These are phyloP conservation scores for Leptinotarsa undecemlineata DNA, from an alignment of 1,140 invertebrate species.

Conservation along the genomic window DNA sequence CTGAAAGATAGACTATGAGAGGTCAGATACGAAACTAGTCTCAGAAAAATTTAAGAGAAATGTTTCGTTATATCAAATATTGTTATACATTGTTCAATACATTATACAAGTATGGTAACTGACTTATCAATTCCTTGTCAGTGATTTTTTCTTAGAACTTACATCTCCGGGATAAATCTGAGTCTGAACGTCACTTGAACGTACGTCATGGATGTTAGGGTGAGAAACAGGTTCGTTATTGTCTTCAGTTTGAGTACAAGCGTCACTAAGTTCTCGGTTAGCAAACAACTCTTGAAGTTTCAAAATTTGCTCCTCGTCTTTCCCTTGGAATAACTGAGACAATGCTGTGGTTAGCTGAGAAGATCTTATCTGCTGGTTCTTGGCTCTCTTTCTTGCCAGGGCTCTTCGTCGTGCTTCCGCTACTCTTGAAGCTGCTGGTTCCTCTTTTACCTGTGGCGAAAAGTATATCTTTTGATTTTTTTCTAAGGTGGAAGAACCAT, in stretches of 20 bases:
- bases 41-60: too few relatives aligned
- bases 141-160: not conserved
- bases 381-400: slow-evolving; percentile 63
- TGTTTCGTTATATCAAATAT: too few relatives aligned
- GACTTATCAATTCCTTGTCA: too few relatives aligned
- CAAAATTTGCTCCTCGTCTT: slow-evolving; percentile 63
- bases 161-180: slow-evolving; percentile 83
- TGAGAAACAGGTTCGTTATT: slow-evolving; percentile 74
- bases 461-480: too few relatives aligned
- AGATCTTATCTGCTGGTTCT: slow-evolving; percentile 51
- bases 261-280: slow-evolving; percentile 71
- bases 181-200: slow-evolving; percentile 77
- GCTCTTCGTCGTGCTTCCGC: slow-evolving; percentile 65
- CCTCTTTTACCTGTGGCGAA: not conserved
- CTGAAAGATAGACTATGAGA: too few relatives aligned
- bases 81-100: too few relatives aligned
- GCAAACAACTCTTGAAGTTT: slow-evolving; percentile 81
- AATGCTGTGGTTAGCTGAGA: slow-evolving; percentile 38
- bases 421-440: slow-evolving; percentile 51
- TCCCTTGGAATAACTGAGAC: slow-evolving; percentile 65
- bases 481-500: too few relatives aligned
- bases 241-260: slow-evolving; percentile 80
- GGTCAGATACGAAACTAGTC: too few relatives aligned
- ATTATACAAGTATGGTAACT: too few relatives aligned
- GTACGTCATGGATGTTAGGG: slow-evolving; percentile 73